Evolutionary conservation across 2,888 invertebrate species (phyloP), one percentile per base, ranked within the genome.

Genomic region (Clanis bilineata): DNA sequence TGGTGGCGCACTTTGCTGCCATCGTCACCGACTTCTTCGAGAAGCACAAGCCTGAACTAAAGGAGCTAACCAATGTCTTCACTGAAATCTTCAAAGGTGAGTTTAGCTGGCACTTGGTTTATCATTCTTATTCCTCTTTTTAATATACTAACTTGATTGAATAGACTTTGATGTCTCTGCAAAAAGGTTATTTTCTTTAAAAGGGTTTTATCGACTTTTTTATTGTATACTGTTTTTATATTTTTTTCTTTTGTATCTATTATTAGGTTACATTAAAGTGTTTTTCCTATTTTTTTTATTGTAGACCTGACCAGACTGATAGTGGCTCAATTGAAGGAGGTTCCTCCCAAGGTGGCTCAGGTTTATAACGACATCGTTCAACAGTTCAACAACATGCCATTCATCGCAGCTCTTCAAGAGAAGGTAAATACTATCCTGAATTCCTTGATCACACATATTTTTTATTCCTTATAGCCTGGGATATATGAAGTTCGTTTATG

Each of bases 21-120:
- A 83, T 94, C 39, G 66, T 93, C 43, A 76, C 92, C 0, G 91
- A 93, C 69, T 86, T 95, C 76, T 80, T 94, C 59, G 95, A 95
- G 67, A 93, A 93, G 60, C 94, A 95, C 79, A 94, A 95, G 80
- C 93, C 93, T 12, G 95, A 95, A 70, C 83, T 96, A 1, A 93
- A 95, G 64, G 94, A 95, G 67, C 74, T 95, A 3, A 87, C 93
- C 47, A 90, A 92, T 58, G 82, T 89, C 0, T 69, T 94, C 38
- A 84, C 92, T 12, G 93, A 93, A 61, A 84, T 93, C 64, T 88
- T 92, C 70, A 92, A 92, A 74, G 93, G 93, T 93, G 70, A 70
- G 74, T 18, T 6, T 5, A 4, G 3, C n/a, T n/a, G n/a, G n/a
- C n/a, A n/a, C n/a, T n/a, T n/a, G n/a, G n/a, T n/a, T n/a, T n/a